Conservation (phyloP, 64 coral and sea anemone species). For the Exaiptasia diaphana region DNA sequence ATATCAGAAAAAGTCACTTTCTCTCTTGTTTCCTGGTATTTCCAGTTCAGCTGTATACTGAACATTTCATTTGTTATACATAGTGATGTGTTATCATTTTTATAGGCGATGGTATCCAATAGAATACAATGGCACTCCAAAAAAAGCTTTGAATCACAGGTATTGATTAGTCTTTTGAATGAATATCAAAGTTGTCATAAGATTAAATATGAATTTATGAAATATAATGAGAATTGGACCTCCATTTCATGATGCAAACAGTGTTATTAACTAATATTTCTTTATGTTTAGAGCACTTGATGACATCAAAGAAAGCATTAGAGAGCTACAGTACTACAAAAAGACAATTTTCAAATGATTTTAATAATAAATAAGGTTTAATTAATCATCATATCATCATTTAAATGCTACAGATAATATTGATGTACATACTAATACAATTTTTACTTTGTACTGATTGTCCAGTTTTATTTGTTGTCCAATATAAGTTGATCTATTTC, state of each 20-base stretch:
- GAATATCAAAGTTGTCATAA: not conserved
- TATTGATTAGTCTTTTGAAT: not conserved
- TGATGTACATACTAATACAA: too few species aligned
- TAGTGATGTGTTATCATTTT: too few species aligned
- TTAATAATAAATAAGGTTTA: not conserved
- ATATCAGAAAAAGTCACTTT: too few species aligned
- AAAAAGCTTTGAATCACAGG: conserved; percentile 73
- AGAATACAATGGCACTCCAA: conserved; percentile 38
- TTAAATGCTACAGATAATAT: too few species aligned
- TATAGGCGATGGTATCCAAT: conserved; percentile 76
- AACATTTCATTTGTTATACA: too few species aligned
- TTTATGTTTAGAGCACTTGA: conserved; percentile 46
- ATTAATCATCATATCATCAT: too few species aligned
- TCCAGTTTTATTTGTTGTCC: too few species aligned
- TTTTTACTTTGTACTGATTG: too few species aligned
- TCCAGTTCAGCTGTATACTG: too few species aligned
- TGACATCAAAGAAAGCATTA: conserved; percentile 71
- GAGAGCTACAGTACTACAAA: conserved; percentile 68
- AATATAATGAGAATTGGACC: too few species aligned
- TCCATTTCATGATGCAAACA: not conserved
- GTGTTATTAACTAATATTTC: not conserved
- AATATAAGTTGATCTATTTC: too few species aligned
- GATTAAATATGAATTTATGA: not conserved
- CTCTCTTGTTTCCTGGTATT: too few species aligned
- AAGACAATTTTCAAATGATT: conserved; percentile 41